Evolutionary conservation across 2,113 vertebrate species (phyloP).

Genomic region (Cranoglanis bouderius): DNA sequence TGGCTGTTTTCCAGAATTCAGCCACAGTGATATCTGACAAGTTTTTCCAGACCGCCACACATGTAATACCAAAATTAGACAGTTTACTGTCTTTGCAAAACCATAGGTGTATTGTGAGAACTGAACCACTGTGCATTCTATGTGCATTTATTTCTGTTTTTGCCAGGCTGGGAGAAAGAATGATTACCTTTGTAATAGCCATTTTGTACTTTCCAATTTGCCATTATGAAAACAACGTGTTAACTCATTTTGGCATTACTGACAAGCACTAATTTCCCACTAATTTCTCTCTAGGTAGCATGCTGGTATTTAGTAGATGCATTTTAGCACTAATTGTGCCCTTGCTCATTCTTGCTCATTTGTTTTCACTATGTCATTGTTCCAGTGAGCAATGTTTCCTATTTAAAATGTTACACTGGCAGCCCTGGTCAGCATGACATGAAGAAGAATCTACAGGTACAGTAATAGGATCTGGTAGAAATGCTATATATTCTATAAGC

Average conservation of each 20-base stretch:
- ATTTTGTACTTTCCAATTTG: conserved; percentile 46
- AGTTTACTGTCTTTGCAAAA: neutral
- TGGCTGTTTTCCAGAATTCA: neutral
- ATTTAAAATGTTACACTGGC: conserved; percentile 30
- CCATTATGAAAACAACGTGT: conserved; percentile 44
- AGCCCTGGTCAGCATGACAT: conserved; percentile 6
- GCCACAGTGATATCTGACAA: neutral
- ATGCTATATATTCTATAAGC: neutral
- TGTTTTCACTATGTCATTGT: conserved; percentile 36
- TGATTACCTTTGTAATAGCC: conserved; percentile 36
- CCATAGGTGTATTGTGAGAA: neutral
- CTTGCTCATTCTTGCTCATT: conserved; percentile 33
- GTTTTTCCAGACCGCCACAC: neutral
- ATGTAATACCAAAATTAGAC: neutral
- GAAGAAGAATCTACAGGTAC: neutral
- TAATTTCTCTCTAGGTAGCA: conserved; percentile 12
- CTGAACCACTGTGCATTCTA: neutral
- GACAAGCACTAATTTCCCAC: conserved; percentile 47
- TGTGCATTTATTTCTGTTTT: neutral
- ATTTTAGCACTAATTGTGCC: conserved; percentile 40
- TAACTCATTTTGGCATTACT: conserved; percentile 41
- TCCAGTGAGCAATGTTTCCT: conserved; percentile 20
- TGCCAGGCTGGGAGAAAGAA: conserved; percentile 36
- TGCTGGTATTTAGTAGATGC: conserved; percentile 44
- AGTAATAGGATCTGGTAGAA: neutral